Evolutionary conservation across 1,140 invertebrate species (phyloP).

Genomic region (Ooceraea biroi): DNA sequence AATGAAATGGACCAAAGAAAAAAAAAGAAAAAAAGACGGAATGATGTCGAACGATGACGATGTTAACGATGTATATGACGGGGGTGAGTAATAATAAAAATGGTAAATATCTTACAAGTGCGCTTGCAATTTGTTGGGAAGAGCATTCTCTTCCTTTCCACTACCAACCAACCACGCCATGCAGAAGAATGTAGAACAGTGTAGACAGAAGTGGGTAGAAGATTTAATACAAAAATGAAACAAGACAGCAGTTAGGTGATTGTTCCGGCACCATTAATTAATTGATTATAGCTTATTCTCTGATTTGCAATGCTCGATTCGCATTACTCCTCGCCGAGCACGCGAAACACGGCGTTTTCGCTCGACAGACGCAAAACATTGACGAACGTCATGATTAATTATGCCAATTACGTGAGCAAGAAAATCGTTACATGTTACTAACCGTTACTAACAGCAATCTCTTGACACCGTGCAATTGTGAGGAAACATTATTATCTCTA

Average conservation of each 20-base stretch:
- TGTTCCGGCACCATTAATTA: constrained; percentile 84
- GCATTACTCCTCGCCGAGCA: constrained; percentile 62
- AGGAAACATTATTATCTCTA: constrained; percentile 35
- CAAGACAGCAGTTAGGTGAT: constrained; percentile 86
- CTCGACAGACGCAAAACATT: not conserved
- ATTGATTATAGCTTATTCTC: constrained; percentile 73
- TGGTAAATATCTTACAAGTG: constrained; percentile 89
- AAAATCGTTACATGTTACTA: not conserved
- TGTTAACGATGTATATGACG: constrained; percentile 64
- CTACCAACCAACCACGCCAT: constrained; percentile 89
- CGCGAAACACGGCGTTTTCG: not conserved
- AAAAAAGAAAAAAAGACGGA: not conserved
- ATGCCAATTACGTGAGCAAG: constrained; percentile 7
- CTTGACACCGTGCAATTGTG: not conserved
- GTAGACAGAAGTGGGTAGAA: constrained; percentile 86
- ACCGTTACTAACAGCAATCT: constrained; percentile 10
- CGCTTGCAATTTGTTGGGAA: constrained; percentile 90
- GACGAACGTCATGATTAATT: not conserved
- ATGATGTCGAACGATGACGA: constrained; percentile 48
- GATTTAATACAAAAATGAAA: constrained; percentile 86
- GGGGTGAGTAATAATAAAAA: constrained; percentile 84
- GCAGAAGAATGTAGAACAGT: constrained; percentile 89
- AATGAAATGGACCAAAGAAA: constrained; percentile 34
- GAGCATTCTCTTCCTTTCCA: constrained; percentile 90
- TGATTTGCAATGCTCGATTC: constrained; percentile 75